Base-by-base conservation (phyloP, 1,140 invertebrate species). In the Oedothorax gibbosus region DNA sequence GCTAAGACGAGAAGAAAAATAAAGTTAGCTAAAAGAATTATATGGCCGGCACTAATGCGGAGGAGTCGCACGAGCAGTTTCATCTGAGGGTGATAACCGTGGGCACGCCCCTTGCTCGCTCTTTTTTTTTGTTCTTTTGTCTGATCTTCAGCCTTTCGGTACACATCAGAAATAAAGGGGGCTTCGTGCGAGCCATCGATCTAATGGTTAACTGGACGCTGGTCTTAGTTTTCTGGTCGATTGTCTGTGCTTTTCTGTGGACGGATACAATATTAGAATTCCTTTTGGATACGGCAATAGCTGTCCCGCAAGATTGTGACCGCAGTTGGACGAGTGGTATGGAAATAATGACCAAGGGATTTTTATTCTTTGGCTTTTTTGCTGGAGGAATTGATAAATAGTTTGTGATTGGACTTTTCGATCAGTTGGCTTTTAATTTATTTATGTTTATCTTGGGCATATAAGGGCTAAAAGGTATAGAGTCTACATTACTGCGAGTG, bases 11-110 rank as follows among this genome's bases (percentile, higher is more conserved):
- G 21, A 81, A 73, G 68, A 82, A 82, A 82, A 82, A 82, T 82
- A 82, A 82, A 82, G 80, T 82, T 82, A 73, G 80, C 80, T 82
- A 82, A 82, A 82, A 73, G 80, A 82, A 82, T 73, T 82, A 82
- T 82, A 82, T 82, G 80, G 73, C 80, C 80, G 80, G 72, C 57
- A 73, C 80, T 82, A 82, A 82, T 82, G 51, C 57, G 80, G 80
- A 82, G 65, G 35, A 73, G 80, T 72, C 80, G 80, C 80, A 73
- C 80, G 80, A 82, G 68, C 69, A 73, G 80, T 73, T 82, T 73
- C 80, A 73, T 73, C 80, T 82, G 56, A 82, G 68, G 72, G 80
- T 82, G 80, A 82, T 82, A 82, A 82, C 80, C 80, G 66, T 69
- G 53, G 68, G 50, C 77, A 79, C 62, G 53, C 77, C 73, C 64